Evolutionary conservation across 2,113 vertebrate species (phyloP).

Genomic region (Lagopus leucura): DNA sequence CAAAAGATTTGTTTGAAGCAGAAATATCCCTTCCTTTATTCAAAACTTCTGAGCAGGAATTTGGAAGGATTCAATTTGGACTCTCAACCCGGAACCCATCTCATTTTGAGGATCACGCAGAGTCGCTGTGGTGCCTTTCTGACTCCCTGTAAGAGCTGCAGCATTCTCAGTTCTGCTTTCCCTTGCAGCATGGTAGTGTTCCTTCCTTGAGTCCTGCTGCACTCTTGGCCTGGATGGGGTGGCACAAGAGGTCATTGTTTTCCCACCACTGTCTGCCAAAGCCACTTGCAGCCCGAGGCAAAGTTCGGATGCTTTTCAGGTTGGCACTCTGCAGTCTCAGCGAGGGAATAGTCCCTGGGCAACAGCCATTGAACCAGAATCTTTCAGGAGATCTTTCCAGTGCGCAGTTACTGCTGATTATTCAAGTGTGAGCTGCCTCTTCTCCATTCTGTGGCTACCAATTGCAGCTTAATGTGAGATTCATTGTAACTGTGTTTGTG

Average conservation of each 20-base stretch:
- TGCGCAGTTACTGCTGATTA: not conserved
- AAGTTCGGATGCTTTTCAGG: not conserved
- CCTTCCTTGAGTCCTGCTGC: not conserved
- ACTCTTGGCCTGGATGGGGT: not conserved
- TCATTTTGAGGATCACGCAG: not conserved
- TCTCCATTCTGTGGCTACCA: not conserved
- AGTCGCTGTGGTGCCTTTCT: not conserved
- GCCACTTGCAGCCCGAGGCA: not conserved
- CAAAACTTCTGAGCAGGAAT: not conserved
- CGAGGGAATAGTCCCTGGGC: not conserved
- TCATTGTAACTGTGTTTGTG: not conserved
- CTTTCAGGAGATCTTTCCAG: not conserved
- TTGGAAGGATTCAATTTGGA: constrained; percentile 3
- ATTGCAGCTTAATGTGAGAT: not conserved
- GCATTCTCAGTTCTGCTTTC: not conserved
- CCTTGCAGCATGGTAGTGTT: not conserved
- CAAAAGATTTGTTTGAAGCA: not conserved
- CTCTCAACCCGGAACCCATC: not conserved
- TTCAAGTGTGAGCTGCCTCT: not conserved
- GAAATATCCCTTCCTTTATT: not conserved
- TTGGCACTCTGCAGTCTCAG: not conserved
- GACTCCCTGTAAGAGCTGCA: not conserved
- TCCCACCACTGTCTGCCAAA: constrained; percentile 42
- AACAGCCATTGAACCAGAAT: not conserved
- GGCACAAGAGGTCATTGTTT: constrained; percentile 9